Evolutionary conservation across 2,888 invertebrate species (phyloP).

Genomic region (Rotaria macrura): DNA sequence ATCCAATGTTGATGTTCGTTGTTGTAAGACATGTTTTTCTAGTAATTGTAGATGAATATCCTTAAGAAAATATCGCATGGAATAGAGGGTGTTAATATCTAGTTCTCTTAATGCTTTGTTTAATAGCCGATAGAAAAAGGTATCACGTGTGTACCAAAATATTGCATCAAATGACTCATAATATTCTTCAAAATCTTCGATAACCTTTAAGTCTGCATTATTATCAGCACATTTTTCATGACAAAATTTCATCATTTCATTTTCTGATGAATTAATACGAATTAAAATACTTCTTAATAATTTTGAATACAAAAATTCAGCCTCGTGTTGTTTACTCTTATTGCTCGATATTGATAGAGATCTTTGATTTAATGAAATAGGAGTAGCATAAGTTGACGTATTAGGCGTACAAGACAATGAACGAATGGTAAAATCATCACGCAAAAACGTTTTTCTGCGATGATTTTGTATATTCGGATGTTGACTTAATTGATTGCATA

Average conservation of each 20-base stretch:
- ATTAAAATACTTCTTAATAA: neutral
- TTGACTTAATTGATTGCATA: neutral
- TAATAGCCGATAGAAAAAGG: neutral
- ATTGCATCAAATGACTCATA: neutral
- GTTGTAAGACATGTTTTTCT: neutral
- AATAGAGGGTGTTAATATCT: neutral
- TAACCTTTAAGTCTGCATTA: neutral
- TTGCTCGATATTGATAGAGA: neutral
- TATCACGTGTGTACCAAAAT: neutral
- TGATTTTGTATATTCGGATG: neutral
- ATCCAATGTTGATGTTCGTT: neutral
- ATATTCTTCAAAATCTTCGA: neutral
- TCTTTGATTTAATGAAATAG: neutral
- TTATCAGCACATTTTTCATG: neutral
- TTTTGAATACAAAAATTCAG: neutral
- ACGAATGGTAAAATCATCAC: neutral
- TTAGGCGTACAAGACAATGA: neutral
- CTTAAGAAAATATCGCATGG: neutral
- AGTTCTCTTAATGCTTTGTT: neutral
- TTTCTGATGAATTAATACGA: neutral
- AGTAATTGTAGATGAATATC: neutral
- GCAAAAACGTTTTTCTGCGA: neutral
- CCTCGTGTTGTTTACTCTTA: neutral
- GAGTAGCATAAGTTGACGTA: neutral
- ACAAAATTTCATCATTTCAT: neutral